Evolutionary conservation across 2,113 vertebrate species (phyloP).

Genomic region (Xenopus laevis): DNA sequence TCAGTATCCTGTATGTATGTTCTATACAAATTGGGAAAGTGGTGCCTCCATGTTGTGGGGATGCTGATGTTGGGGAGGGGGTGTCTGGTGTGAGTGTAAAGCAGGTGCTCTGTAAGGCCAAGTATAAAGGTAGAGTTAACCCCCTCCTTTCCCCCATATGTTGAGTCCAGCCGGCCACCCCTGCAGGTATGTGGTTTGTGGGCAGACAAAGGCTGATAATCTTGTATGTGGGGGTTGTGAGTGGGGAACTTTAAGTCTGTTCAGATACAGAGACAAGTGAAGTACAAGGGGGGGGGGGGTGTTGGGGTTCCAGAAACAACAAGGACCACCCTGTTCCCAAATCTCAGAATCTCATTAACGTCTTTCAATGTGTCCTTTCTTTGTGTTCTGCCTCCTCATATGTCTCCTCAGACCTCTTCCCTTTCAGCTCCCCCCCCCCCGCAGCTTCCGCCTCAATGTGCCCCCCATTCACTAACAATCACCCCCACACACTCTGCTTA

Average conservation of each 20-base stretch:
- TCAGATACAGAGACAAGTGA: constrained; percentile 42
- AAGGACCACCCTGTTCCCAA: constrained; percentile 55
- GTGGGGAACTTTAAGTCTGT: constrained; percentile 55
- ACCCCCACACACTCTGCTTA: not conserved
- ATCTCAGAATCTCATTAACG: constrained; percentile 45
- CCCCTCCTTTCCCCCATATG: too few species aligned
- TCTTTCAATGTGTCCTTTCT: constrained; percentile 50
- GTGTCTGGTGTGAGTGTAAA: too few species aligned
- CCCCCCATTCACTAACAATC: not conserved
- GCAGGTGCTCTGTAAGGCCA: too few species aligned
- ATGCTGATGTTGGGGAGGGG: too few species aligned
- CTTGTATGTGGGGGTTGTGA: constrained; percentile 50
- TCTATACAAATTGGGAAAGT: too few species aligned
- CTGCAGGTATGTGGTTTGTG: constrained; percentile 23
- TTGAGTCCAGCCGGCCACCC: not conserved
- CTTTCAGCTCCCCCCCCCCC: not conserved
- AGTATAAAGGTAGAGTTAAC: too few species aligned
- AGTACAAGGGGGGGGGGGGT: constrained; percentile 35
- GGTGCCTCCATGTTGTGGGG: too few species aligned
- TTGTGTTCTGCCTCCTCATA: constrained; percentile 38
- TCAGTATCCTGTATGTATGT: too few species aligned
- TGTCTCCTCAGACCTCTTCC: constrained; percentile 22
- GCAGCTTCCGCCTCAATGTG: not conserved
- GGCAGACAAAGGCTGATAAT: constrained; percentile 46
- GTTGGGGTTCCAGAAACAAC: constrained; percentile 46